A percentile compares a stretch with the other conserved stretches of the same genome.
Conservation (phyloP, 2,113 vertebrate genomes). For the Pollachius pollachius region DNA sequence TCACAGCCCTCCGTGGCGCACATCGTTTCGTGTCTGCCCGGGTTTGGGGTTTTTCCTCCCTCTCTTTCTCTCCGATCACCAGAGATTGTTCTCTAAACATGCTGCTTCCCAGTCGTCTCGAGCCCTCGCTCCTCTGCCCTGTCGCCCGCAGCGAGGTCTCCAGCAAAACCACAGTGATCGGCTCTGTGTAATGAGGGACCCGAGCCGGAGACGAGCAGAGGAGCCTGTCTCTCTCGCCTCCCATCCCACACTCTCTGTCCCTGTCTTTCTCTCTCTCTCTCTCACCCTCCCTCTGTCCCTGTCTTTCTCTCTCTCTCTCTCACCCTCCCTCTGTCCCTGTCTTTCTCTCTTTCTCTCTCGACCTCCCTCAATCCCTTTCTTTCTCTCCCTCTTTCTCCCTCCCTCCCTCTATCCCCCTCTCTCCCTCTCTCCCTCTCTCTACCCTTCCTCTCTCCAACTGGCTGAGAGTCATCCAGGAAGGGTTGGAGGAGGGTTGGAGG, state of each 20-base stretch:
- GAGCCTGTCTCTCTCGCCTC: too few species aligned
- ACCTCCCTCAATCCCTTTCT: too few species aligned
- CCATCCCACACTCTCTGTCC: too few species aligned
- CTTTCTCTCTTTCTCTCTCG: too few species aligned
- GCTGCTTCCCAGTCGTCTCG: slow-evolving; percentile 35
- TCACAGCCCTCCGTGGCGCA: slow-evolving; percentile 20
- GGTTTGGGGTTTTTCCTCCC: slow-evolving; percentile 12
- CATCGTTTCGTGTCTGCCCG: slow-evolving; percentile 22
- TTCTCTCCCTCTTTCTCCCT: too few species aligned
- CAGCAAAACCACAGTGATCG: slow-evolving; percentile 38
- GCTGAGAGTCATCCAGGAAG: slow-evolving; percentile 29
- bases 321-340: too few species aligned
- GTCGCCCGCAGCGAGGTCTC: slow-evolving; percentile 42
- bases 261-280: too few species aligned
- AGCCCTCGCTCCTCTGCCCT: slow-evolving; percentile 38
- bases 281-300: too few species aligned
- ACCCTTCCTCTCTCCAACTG: slow-evolving; percentile 19
- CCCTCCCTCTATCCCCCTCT: too few species aligned
- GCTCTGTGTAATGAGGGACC: slow-evolving; percentile 27
- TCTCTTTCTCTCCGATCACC: slow-evolving; percentile 49
- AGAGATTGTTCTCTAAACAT: slow-evolving; percentile 34
- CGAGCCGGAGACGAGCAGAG: too few species aligned
- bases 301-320: too few species aligned
- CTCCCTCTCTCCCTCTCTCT: too few species aligned
- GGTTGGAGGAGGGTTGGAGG: slow-evolving; percentile 24